Evolutionary conservation across 2,797 vertebrate species (phyloP).

Genomic region (Tolypeutes matacus): DNA sequence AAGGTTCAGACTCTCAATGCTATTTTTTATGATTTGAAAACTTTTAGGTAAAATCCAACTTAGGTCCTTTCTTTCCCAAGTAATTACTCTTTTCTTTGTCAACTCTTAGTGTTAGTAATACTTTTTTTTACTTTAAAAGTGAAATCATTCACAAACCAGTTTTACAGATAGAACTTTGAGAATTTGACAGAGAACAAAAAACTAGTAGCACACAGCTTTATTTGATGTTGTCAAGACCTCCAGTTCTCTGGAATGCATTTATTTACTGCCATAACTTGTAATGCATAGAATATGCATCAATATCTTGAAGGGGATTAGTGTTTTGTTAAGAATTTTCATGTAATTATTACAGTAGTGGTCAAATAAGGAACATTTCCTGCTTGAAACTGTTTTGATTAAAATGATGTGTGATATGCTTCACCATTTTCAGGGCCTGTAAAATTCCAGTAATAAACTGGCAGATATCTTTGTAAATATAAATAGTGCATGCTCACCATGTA

Average conservation of each 20-base stretch:
- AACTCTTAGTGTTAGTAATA: slow-evolving; percentile 79
- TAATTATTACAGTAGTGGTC: too few species aligned
- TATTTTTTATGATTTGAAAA: slow-evolving; percentile 81
- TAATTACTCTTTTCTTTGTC: slow-evolving; percentile 66
- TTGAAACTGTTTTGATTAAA: slow-evolving; percentile 88
- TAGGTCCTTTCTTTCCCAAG: slow-evolving; percentile 75
- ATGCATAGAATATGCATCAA: too few species aligned
- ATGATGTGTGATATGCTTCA: slow-evolving; percentile 91
- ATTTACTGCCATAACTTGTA: slow-evolving; percentile 99
- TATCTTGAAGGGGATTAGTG: too few species aligned
- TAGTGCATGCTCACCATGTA: slow-evolving; percentile 90
- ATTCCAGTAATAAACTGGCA: slow-evolving; percentile 88
- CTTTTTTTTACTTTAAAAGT: slow-evolving; percentile 77
- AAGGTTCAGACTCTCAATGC: slow-evolving; percentile 78
- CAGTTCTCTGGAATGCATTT: slow-evolving; percentile 94
- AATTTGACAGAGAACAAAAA: slow-evolving; percentile 85
- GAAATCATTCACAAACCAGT: slow-evolving; percentile 77
- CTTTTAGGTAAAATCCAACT: slow-evolving; percentile 73
- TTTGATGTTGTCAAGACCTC: slow-evolving; percentile 91
- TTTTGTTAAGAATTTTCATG: too few species aligned
- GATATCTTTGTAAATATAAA: slow-evolving; percentile 88
- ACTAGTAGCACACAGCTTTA: slow-evolving; percentile 94
- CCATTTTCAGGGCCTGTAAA: slow-evolving; percentile 90
- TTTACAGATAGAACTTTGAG: slow-evolving; percentile 77
- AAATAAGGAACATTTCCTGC: too few species aligned